These are phyloP conservation scores for Tinamus major DNA, from an alignment of 2,797 vertebrate species.

Conservation along the genomic window DNA sequence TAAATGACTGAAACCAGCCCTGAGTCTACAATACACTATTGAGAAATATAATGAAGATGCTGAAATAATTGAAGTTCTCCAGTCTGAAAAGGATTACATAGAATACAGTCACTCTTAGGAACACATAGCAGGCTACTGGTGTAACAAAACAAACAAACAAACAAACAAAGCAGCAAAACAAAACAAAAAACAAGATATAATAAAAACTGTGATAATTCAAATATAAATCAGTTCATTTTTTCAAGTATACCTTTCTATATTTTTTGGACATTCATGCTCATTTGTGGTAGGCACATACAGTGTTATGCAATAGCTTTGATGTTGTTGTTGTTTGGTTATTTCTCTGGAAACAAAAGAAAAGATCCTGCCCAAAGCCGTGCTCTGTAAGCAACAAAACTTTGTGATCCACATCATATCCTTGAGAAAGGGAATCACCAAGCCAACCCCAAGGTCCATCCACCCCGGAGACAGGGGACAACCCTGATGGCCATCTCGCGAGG, in stretches of 20 bases:
- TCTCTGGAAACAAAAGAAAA: background rate
- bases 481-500: background rate
- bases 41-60: background rate
- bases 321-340: background rate
- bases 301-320: background rate
- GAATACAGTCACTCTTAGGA: background rate
- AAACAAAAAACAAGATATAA: background rate
- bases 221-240: background rate
- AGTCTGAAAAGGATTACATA: background rate
- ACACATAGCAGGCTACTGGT: background rate
- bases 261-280: background rate
- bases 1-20: background rate
- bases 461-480: background rate
- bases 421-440: background rate
- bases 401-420: background rate
- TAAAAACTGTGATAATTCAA: background rate
- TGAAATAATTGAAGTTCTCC: background rate
- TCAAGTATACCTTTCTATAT: background rate
- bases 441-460: background rate
- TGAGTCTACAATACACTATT: background rate
- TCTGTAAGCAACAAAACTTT: background rate
- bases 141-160: background rate
- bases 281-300: rapidly evolving
- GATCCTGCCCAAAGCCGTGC: background rate
- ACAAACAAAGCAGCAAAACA: background rate